phyloP scores from a whole-genome alignment of 1,140 invertebrate species.

The Eriocheir sinensis region DNA sequence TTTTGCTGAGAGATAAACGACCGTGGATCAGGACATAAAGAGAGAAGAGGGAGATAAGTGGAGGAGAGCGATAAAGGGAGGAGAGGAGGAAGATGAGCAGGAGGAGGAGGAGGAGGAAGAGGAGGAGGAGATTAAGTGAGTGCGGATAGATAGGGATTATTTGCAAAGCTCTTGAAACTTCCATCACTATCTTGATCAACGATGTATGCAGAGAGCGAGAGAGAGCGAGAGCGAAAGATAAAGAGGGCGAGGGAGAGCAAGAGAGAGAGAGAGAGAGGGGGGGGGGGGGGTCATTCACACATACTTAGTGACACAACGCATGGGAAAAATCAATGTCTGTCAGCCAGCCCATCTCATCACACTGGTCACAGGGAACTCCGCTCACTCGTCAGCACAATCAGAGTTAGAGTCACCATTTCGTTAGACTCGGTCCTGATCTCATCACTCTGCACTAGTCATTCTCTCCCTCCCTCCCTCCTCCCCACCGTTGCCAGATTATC shows the following conservation, averaged over 20 bases:
- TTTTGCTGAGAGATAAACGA: constrained; percentile 11
- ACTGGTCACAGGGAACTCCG: too few species aligned
- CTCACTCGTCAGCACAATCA: too few species aligned
- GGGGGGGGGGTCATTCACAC: too few species aligned
- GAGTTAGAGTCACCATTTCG: too few species aligned
- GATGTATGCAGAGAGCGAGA: not conserved
- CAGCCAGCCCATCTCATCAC: too few species aligned
- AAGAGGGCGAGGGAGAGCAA: not conserved
- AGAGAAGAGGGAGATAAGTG: not conserved
- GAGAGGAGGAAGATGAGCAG: not conserved
- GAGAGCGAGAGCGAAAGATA: not conserved
- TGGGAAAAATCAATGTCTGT: too few species aligned
- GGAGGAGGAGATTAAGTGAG: not conserved
- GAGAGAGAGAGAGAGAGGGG: not conserved
- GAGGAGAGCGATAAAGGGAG: not conserved
- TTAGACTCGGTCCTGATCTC: too few species aligned
- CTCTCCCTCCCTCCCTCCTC: too few species aligned
- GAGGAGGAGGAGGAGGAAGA: not conserved
- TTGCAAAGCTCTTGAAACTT: not conserved
- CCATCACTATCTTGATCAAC: not conserved
- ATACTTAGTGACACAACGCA: too few species aligned
- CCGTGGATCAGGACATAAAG: not conserved
- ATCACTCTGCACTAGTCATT: too few species aligned
- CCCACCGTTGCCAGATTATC: too few species aligned
- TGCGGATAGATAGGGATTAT: not conserved